phyloP scores from a whole-genome alignment of 1,140 invertebrate species.

The Kradibia gibbosae region DNA sequence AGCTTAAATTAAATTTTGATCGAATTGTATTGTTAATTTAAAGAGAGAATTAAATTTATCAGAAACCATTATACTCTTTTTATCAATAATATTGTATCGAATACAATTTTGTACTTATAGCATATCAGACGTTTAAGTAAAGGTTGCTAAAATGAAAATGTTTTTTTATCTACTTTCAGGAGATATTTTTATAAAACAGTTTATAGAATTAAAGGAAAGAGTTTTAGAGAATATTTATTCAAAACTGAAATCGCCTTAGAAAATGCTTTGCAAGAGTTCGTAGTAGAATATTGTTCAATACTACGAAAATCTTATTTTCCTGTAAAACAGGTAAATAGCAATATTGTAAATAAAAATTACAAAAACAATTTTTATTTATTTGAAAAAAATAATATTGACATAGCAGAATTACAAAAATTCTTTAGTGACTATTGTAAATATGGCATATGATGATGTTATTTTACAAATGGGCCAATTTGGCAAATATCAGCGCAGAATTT shows the following conservation, averaged over 20 bases:
- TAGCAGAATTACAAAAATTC: conserved; percentile 16
- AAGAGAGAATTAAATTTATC: too few relatives aligned
- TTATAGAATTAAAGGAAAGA: not conserved
- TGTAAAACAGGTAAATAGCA: conserved; percentile 12
- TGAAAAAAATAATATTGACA: too few relatives aligned
- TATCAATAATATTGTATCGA: too few relatives aligned
- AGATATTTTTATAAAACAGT: not conserved
- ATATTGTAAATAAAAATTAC: too few relatives aligned
- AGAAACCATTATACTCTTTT: too few relatives aligned
- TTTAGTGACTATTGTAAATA: conserved; percentile 60
- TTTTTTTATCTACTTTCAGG: conserved; percentile 16
- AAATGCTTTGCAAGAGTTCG: not conserved
- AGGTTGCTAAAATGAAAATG: too few relatives aligned
- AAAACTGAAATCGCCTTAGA: not conserved
- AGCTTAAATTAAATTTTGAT: too few relatives aligned
- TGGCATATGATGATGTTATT: conserved; percentile 84
- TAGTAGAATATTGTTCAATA: not conserved
- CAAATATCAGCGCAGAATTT: conserved; percentile 81
- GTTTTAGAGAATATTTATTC: not conserved
- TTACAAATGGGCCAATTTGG: conserved; percentile 82
- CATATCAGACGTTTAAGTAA: too few relatives aligned
- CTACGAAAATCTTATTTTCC: conserved; percentile 4
- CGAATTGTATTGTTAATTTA: too few relatives aligned
- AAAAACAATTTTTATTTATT: too few relatives aligned
- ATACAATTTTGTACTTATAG: too few relatives aligned